These are phyloP conservation scores for Habroteleia sp. DNA, from an alignment of 2,888 invertebrate genomes.

Conservation along the genomic window DNA sequence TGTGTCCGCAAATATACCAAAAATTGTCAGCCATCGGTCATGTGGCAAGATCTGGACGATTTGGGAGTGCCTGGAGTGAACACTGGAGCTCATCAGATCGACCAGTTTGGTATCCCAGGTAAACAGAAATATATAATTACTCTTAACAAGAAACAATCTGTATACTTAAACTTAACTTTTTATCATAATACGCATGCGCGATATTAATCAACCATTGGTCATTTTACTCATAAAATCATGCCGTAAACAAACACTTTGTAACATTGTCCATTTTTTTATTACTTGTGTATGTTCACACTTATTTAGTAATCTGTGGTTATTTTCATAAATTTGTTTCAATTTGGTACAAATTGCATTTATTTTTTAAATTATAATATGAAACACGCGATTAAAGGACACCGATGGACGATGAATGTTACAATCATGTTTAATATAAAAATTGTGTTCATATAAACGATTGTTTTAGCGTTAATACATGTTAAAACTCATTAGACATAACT, in stretches of 20 bases:
- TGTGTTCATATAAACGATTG: no score
- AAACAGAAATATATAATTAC: slow-evolving; percentile 50
- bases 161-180: slow-evolving; percentile 20
- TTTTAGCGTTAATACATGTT: no score
- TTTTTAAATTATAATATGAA: no score
- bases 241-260: slow-evolving; percentile 58
- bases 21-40: slow-evolving; percentile 70
- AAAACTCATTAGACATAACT: no score
- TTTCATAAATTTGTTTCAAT: background rate
- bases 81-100: slow-evolving; percentile 77
- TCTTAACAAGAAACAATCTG: slow-evolving; percentile 19
- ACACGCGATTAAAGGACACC: no score
- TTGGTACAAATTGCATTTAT: no score
- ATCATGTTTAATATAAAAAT: no score
- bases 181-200: slow-evolving; percentile 52
- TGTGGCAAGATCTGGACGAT: slow-evolving; percentile 79
- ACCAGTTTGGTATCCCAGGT: slow-evolving; percentile 78
- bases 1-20: slow-evolving; percentile 68
- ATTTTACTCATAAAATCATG: slow-evolving; percentile 43
- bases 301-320: background rate
- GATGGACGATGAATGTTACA: no score
- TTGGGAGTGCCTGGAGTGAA: slow-evolving; percentile 75
- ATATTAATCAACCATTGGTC: slow-evolving; percentile 35
- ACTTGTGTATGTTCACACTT: background rate
- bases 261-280: background rate